Evolutionary conservation across 1,140 invertebrate species (phyloP).

Genomic region (Euwallacea fornicatus): DNA sequence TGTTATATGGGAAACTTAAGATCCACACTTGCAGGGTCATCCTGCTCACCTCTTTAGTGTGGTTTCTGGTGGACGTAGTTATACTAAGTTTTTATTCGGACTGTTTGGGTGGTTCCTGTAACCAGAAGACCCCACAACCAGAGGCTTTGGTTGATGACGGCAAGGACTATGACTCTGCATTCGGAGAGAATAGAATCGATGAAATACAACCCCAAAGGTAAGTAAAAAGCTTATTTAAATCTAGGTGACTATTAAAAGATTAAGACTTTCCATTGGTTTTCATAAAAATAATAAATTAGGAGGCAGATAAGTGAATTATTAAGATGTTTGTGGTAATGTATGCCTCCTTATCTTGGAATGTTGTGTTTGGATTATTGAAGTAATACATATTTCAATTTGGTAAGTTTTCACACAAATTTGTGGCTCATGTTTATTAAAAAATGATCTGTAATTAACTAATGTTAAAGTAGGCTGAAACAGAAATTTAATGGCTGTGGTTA

Average conservation of each 20-base stretch:
- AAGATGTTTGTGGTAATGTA: no score
- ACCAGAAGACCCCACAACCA: slow-evolving; percentile 55
- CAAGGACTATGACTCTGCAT: slow-evolving; percentile 29
- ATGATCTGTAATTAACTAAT: no score
- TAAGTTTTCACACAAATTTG: no score
- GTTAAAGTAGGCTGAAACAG: no score
- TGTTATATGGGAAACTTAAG: slow-evolving; percentile 84
- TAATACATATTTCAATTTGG: no score
- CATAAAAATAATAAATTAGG: neutral
- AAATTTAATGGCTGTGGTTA: no score
- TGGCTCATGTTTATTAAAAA: no score
- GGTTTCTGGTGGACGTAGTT: slow-evolving; percentile 91
- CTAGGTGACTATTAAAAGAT: neutral
- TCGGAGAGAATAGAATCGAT: slow-evolving; percentile 32
- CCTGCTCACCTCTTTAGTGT: slow-evolving; percentile 89
- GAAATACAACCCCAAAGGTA: slow-evolving; percentile 26
- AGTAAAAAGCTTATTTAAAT: slow-evolving; percentile 11
- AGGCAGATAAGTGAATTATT: no score
- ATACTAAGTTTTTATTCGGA: slow-evolving; percentile 93
- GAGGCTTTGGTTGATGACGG: slow-evolving; percentile 17
- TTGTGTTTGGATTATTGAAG: no score
- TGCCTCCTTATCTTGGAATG: no score
- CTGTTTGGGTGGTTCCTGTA: slow-evolving; percentile 76
- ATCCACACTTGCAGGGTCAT: slow-evolving; percentile 95
- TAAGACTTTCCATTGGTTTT: neutral